Percentiles rank a stretch among this genome's conserved stretches.
These are phyloP conservation scores for Papilio xuthus DNA, from an alignment of 1,140 invertebrate species.

Conservation along the genomic window DNA sequence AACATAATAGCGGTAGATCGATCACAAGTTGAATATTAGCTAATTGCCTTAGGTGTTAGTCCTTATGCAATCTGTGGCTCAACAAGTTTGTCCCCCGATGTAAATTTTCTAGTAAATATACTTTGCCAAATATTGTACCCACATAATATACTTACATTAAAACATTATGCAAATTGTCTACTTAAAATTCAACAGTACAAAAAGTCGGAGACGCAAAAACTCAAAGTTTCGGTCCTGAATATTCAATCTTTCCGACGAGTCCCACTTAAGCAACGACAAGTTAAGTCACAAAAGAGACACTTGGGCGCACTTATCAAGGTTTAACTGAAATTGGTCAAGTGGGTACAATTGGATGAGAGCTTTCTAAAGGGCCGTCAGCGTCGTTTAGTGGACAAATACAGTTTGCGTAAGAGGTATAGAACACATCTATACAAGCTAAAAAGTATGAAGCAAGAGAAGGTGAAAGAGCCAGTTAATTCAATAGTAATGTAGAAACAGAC, in stretches of 20 bases:
- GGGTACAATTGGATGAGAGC: slow-evolving; percentile 22
- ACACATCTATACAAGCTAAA: background rate
- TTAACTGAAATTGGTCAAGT: slow-evolving; percentile 26
- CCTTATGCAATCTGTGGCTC: too few relatives aligned
- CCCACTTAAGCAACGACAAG: slow-evolving; percentile 22
- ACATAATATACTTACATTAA: slow-evolving; percentile 5
- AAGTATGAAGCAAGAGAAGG: background rate
- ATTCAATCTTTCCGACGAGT: slow-evolving; percentile 10
- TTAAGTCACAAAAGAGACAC: slow-evolving; percentile 20
- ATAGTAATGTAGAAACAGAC: background rate
- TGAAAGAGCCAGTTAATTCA: background rate
- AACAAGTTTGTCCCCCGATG: background rate
- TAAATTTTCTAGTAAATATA: background rate
- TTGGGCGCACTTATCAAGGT: slow-evolving; percentile 18
- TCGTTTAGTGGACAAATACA: slow-evolving; percentile 7
- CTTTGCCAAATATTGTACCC: background rate
- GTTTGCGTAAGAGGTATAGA: background rate
- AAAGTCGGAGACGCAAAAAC: slow-evolving; percentile 10
- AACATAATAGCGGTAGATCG: too few relatives aligned
- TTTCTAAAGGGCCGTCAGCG: background rate
- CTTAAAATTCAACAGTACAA: slow-evolving; percentile 27
- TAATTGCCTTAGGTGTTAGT: too few relatives aligned
- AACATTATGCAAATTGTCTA: slow-evolving; percentile 11
- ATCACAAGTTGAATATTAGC: too few relatives aligned
- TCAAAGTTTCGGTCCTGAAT: slow-evolving; percentile 13